Base-by-base conservation (phyloP, 2,113 vertebrate species). In the Rhodinocichla rosea region DNA sequence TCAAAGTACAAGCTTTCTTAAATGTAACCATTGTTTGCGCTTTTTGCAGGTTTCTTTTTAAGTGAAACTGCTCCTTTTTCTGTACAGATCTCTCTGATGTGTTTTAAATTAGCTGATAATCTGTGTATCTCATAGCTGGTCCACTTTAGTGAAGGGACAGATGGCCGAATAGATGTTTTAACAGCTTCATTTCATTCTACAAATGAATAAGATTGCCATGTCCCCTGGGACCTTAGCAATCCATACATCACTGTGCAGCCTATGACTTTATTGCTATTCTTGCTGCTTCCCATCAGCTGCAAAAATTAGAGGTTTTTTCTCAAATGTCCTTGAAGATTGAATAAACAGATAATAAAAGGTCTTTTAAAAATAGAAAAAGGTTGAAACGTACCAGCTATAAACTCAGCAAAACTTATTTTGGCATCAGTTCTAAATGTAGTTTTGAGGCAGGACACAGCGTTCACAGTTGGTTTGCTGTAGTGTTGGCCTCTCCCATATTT, bases 331-430 rank as follows among this genome's bases (percentile, higher is more conserved):
- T 91, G 52, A 44, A 89, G 81, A 81, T 93, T 80, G 70, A 92
- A 74, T 67, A 91, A 93, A 90, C 69, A 93, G 59, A 91, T 92
- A 87, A 63, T 79, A 53, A 84, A 92, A 89, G 77, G 37, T 67
- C 62, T 83, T 92, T 70, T 87, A 89, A 95, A 95, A 95, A 84
- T 83, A 89, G 65, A 60, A 86, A 6, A 70, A 68, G 28, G 47
- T 84, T 91, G 80, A 64, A 92, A 89, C 40, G 76, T 84, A 49
- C 62, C 62, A 71, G 40, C 53, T 83, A 27, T 85, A 91, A 95
- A 89, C 37, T 95, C 91, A 89, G 67, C 82, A 86, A 71, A 94
- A 73, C 62, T 81, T 68, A 49, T 56, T 97, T 82, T 91, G 44
- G 59, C 39, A 24, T 81, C 57, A 37, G 28, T 68, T 62, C 40